Evolutionary conservation across 2,797 vertebrate species (phyloP), one percentile per base, ranked within the genome.

Genomic region (Mico argentatus): DNA sequence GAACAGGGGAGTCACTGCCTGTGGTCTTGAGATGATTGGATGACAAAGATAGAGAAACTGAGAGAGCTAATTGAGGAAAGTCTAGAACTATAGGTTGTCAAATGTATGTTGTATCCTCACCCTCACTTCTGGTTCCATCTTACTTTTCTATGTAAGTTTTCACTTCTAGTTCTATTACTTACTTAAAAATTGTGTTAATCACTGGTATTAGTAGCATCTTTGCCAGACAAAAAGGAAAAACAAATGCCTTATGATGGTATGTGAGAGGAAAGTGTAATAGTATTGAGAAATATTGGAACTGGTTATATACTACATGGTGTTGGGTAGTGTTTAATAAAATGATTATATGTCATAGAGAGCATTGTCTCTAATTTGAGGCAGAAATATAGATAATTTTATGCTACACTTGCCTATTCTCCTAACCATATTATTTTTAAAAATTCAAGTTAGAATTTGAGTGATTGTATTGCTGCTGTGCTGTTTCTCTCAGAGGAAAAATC

Each of bases 81-180:
- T 52, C 50, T 9, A 20, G 44, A 64, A 15, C 81, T 27, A 15
- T 14, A 1, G 0, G 72, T 55, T 44, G 73, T 20, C 36, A 14
- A 20, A 2, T 55, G 46, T 2, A 5, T 67, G 3, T 1, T 14
- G 7, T 17, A 5, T 19, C 1, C 2, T 20, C 1, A 10, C 57
- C 14, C 57, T 77, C 22, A 19, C 6, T 77, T 22, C 46, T 44
- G 10, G 4, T 39, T 33, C 30, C 81, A 26, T 19, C 55, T 55
- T 67, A 20, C 10, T 67, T 52, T 27, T 20, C 70, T 15, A 1
- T 26, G 0, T n/a, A 41, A 41, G 1, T 77, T 52, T 67, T 52
- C 4, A 14, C 44, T 52, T 52, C 19, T n/a, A 24, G 9, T 27
- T 20, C 72, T 27, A 41, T 46, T 57, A 41, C 26, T 30, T 41